Base-by-base conservation (phyloP, 2,113 vertebrate genomes). In the Ailuropoda melanoleuca region DNA sequence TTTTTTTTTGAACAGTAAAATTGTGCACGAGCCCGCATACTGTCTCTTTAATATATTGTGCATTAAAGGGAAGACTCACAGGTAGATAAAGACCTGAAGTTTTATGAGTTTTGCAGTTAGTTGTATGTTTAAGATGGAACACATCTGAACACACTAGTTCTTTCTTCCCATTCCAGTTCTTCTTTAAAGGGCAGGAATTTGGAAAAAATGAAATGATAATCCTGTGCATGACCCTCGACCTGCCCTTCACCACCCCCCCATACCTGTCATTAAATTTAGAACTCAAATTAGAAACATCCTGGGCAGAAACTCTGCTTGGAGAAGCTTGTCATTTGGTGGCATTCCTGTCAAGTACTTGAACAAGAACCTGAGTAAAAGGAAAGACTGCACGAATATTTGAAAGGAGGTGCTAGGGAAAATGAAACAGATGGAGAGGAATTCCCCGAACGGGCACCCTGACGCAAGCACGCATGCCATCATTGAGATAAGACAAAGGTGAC, bases 231-330 rank as follows among this genome's bases (percentile, higher is more conserved):
- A 8, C 15, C 18, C 12, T 58, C 88, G n/a, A 31, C 14, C 4
- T 15, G 1, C 39, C 39, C 39, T 29, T 1, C 29, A 0, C 26
- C 3, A 0, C 56, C 4, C 6, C 18, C 46, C 9, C 29, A 14
- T 0, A 29, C 13, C 9, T 1, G 24, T 9, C 62, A 72, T 82
- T 94, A 39, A 60, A 55, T 74, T 70, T 90, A 90, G 6, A 94
- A 23, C 34, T 43, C 39, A 77, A 46, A 39, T 92, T 86, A 78
- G 53, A 58, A 88, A 46, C 23, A 72, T 78, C 50, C 29, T 31
- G 31, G 9, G 12, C 1, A 55, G 80, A 94, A 96, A 84, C 46
- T 62, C 1, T 17, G 17, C 26, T 48, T 94, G 34, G 39, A 74
- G 83, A 87, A 8, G 3, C n/a, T 56, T 80, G 1, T 7, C 50